Base-by-base conservation (phyloP, 2,797 vertebrate species). In the Mionectes olivaceus region DNA sequence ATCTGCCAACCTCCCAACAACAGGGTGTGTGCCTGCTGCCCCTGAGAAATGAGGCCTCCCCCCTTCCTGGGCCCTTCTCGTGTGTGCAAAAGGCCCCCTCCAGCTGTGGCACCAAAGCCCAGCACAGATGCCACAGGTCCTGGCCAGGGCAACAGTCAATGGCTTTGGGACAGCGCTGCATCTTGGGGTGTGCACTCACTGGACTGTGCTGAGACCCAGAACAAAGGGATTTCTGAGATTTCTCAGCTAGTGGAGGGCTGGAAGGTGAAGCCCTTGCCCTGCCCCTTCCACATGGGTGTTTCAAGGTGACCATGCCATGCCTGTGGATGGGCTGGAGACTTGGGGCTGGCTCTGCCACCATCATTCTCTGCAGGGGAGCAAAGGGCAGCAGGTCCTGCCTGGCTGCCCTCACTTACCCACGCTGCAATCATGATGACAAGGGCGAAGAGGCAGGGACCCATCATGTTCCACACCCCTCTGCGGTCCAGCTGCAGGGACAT, bases 401-500 rank as follows among this genome's bases (percentile, higher is more conserved):
- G 52, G 33, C 56, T 89, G 76, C 53, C 44, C 5, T 11, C 43
- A 88, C 98, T 97, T 97, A 98, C 98, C 98, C 98, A 98, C 1
- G 97, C 96, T 44, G 95, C 79, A 14, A 97, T 92, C 98, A 98
- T 98, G 92, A 98, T 75, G 69, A 96, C 3, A 1, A 98, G 93
- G 83, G 98, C 98, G 18, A 98, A 98, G 53, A 99, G 98, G 86
- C 99, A 98, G 23, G 99, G 99, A 28, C 98, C 99, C 97, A 99
- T 97, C 97, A 99, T 98, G 97, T 99, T 99, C 99, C 99, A 99
- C 91, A 99, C 97, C 10, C 99, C 99, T 86, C 98, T 98, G 59
- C 99, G 99, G 97, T 99, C 99, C 97, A 99, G 98, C 91, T 99
- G 99, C 98, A 99, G 98, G 18, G 99, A 99, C 99, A 99, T 99